Conservation (phyloP, 2,797 vertebrate species). For the Petrocephalus sullivani region DNA sequence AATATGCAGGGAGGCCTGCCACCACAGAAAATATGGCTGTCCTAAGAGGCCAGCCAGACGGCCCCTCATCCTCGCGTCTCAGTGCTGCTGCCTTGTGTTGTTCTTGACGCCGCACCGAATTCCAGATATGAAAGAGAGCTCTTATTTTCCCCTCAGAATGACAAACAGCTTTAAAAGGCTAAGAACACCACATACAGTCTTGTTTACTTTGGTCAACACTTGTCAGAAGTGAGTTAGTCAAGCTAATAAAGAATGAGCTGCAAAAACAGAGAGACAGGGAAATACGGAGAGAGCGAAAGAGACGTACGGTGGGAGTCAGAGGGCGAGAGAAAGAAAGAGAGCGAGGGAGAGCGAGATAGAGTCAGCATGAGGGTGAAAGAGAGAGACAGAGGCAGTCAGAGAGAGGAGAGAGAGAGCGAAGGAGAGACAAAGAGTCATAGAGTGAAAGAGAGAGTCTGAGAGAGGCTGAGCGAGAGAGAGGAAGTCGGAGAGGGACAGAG, state of each 20-base stretch:
- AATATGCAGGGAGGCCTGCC: background rate
- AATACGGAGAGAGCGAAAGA: background rate
- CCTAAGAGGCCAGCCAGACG: background rate
- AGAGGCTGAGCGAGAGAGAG: background rate
- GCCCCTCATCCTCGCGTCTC: background rate
- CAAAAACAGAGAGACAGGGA: background rate
- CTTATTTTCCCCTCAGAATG: background rate
- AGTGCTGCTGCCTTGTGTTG: background rate
- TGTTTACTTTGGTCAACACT: background rate
- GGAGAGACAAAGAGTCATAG: background rate
- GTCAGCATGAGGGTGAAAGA: slow-evolving; percentile 51
- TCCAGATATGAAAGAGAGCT: background rate
- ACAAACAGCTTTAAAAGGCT: background rate
- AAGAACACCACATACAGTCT: background rate
- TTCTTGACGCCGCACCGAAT: background rate
- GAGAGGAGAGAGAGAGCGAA: slow-evolving; percentile 23
- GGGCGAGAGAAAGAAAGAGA: background rate
- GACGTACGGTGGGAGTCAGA: background rate
- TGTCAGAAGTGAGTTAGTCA: background rate
- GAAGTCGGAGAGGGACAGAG: slow-evolving; percentile 24
- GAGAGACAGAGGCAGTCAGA: slow-evolving; percentile 33
- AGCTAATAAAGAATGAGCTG: background rate
- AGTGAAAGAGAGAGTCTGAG: slow-evolving; percentile 10
- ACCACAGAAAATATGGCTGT: background rate
- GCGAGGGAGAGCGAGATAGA: slow-evolving; percentile 9